Base-by-base conservation (phyloP, 2,113 vertebrate species). In the Ammospiza caudacuta region DNA sequence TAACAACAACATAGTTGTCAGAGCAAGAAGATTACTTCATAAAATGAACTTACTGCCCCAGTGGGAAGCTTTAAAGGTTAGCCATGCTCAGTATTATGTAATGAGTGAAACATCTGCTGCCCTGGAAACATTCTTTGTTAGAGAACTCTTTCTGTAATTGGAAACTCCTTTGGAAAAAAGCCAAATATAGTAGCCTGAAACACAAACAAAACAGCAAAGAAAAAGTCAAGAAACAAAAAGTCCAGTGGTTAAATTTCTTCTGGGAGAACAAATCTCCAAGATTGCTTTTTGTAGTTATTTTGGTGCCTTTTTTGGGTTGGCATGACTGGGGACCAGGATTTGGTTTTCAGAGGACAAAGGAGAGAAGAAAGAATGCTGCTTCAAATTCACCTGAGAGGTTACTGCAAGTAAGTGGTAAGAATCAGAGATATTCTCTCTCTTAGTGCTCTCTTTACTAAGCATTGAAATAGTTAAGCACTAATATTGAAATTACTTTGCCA, bases 61-160 rank as follows among this genome's bases (percentile, higher is more conserved):
- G 54, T 35, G 75, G 46, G 66, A 66, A 95, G 59, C 29, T 89
- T 80, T 91, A 95, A 92, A 87, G 74, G 78, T 92, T 94, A 95
- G 67, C 70, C 55, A 84, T 33, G 62, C 43, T 91, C 70, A 87
- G 49, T 81, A 89, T 95, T 95, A 95, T 82, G 74, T 91, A 96
- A 95, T 69, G 59, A 83, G 66, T 59, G 81, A 96, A 94, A 97
- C 87, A 96, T 92, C 93, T 95, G 87, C 89, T 92, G 81, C 84
- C 75, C 67, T 97, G 87, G 91, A 95, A 96, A 96, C 94, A 93
- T 80, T 94, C 94, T 94, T 93, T 95, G 89, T 83, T 85, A 82
- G 21, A 87, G 81, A 95, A 91, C 31, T 72, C 78, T 91, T 94
- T 94, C 94, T 86, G 89, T 87, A 95, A 95, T 31, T 94, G 82